Base-by-base conservation (phyloP, 2,888 invertebrate species). In the Sminthurinus aureus region DNA sequence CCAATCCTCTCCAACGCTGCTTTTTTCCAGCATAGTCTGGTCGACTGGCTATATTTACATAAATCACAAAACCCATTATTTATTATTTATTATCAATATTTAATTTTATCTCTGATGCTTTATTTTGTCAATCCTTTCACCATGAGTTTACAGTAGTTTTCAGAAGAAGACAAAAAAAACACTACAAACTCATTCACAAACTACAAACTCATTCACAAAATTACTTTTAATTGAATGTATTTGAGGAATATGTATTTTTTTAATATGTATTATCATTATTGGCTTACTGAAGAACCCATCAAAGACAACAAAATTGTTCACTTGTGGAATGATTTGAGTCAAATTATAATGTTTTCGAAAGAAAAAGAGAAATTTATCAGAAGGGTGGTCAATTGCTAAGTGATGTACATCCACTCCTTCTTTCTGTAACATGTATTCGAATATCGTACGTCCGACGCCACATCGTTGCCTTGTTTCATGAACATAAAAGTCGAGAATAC, bases 401-500 rank as follows among this genome's bases (percentile, higher is more conserved):
- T 95, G 94, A 3, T 93, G 91, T 0, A 95, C 94, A 77, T 91
- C 90, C 74, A 94, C 91, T 81, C 93, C 92, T 90, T 94, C 93
- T 87, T 94, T 94, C 93, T 95, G 90, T 85, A 93, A 91, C 85
- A 89, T 87, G 89, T 93, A 92, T 88, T 98, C 96, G 91, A 96
- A 98, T 18, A 99, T 92, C 84, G 92, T 91, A 89, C 94, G 95
- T 3, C 98, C 98, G 90, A 94, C 93, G 2, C 98, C 98, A 90
- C 93, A 93, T 82, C 98, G 93, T 91, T 98, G 98, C 76, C 93
- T 93, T 2, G 94, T 93, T 90, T 94, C 94, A 89, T 96, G 93
- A 38, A 99, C 93, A 91, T 95, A 99, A 91, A 99, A 98, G 91
- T 99, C 98, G 78, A 99, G 92, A 83, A 98, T 93, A 90, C 98